Evolutionary conservation across 64 coral and sea anemone genomes (phyloP), one percentile per base, ranked within the genome.

Genomic region (Pachyseris speciosa): DNA sequence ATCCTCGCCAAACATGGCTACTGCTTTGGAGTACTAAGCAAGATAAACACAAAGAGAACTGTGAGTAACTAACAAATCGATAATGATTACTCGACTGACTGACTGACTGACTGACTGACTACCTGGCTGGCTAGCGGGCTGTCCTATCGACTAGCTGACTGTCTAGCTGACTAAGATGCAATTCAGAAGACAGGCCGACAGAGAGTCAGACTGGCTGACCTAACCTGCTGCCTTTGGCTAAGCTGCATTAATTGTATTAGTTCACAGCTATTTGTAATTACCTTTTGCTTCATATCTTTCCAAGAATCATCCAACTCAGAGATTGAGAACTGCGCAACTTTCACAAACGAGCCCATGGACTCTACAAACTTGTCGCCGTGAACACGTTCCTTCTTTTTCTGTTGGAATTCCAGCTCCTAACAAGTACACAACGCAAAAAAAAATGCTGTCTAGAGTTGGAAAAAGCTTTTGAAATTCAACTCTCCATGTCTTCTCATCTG

Each of bases 241-340:
- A 6, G 43, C 11, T 45, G 43, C 11, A 6, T 4, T 45, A 4
- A 11, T 45, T 45, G 43, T 45, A 6, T 45, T 20, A 20, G 52
- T 58, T 20, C 15, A 58, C 4, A 19, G 9, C 52, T 58, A 15
- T 43, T 72, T 66, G n/a, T n/a, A n/a, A n/a, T n/a, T 37, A 99
- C 97, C 67, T 89, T 94, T 42, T 75, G 80, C 44, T 99, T 99
- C 89, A 99, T 88, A 38, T 99, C 97, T 89, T 99, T 94, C 97
- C 97, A 99, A 15, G 90, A 78, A 3, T 99, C 90, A 13, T 95
- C 88, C 31, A 99, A 66, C 72, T 99, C 97, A 12, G 86, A 83
- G 15, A 91, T 47, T 1, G 93, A 95, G 57, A 92, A 88, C 75
- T 95, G 94, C 6, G 97, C 93, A 22, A 92, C 81, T 68, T 95